phyloP scores from a whole-genome alignment of 2,797 vertebrate genomes.

The Salarias fasciatus region DNA sequence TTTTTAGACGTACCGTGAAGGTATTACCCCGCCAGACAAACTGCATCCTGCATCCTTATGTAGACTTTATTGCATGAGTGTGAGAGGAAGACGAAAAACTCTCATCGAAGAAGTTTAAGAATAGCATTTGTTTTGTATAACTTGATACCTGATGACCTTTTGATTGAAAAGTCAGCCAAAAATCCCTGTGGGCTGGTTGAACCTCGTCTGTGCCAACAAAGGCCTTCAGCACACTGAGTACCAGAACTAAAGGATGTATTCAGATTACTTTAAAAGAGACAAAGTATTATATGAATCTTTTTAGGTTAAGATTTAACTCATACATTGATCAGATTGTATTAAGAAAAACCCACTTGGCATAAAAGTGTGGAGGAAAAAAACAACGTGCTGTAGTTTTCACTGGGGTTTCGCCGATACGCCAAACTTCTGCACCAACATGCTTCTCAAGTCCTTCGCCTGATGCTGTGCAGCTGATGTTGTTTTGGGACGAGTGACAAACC shows the following conservation, averaged over 20 bases:
- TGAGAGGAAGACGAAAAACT: slow-evolving; percentile 51
- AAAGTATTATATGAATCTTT: slow-evolving; percentile 70
- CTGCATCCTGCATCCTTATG: slow-evolving; percentile 76
- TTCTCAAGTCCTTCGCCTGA: slow-evolving; percentile 33
- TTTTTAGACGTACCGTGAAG: slow-evolving; percentile 63
- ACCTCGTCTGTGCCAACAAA: slow-evolving; percentile 72
- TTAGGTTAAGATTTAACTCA: slow-evolving; percentile 68
- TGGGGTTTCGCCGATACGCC: slow-evolving; percentile 57
- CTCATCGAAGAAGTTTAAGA: slow-evolving; percentile 58
- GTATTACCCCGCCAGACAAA: slow-evolving; percentile 65
- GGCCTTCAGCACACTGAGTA: slow-evolving; percentile 73
- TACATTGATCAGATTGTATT: slow-evolving; percentile 68
- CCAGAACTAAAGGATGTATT: slow-evolving; percentile 66
- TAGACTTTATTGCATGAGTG: slow-evolving; percentile 80
- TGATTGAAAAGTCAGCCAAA: slow-evolving; percentile 69
- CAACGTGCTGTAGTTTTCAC: slow-evolving; percentile 58
- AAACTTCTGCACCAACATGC: slow-evolving; percentile 48
- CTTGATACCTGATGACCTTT: slow-evolving; percentile 76
- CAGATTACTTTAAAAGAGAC: slow-evolving; percentile 61
- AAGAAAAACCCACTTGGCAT: slow-evolving; percentile 66
- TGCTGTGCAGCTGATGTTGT: slow-evolving; percentile 45
- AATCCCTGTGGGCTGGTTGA: slow-evolving; percentile 53
- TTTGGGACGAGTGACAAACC: slow-evolving; percentile 35
- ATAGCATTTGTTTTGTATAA: slow-evolving; percentile 75
- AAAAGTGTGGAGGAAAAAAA: slow-evolving; percentile 55